Percentiles rank a stretch among this genome's conserved stretches.
These are phyloP conservation scores for Peromyscus leucopus DNA, from an alignment of 2,113 vertebrate genomes.

Conservation along the genomic window DNA sequence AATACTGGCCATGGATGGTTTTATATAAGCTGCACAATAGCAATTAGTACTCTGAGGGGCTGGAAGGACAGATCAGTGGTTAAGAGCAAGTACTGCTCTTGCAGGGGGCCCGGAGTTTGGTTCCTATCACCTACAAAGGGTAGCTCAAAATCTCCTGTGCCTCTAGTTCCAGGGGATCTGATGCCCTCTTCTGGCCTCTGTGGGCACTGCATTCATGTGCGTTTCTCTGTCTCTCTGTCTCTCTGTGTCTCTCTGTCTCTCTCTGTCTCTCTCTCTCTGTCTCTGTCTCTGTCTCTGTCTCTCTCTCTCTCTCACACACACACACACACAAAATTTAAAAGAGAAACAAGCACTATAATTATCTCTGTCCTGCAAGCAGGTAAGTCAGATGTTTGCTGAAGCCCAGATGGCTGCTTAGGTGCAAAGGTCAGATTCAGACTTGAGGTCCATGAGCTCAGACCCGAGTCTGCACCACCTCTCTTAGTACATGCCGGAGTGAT, in stretches of 20 bases:
- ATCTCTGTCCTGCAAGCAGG: slow-evolving; percentile 5
- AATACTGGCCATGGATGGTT: not conserved
- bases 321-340: not conserved
- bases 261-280: not conserved
- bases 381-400: not conserved
- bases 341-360: not conserved
- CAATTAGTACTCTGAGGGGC: not conserved
- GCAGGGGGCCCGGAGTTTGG: not conserved
- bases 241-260: not conserved
- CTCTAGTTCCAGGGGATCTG: not conserved
- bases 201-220: not conserved
- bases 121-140: not conserved
- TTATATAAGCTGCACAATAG: not conserved
- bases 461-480: not conserved
- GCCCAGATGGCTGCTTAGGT: not conserved
- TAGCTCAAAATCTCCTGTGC: not conserved
- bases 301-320: not conserved
- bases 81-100: not conserved
- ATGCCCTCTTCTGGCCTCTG: not conserved
- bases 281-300: not conserved
- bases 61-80: not conserved
- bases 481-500: not conserved
- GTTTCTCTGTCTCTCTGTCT: not conserved
- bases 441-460: not conserved
- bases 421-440: not conserved